phyloP scores from a whole-genome alignment of 1,140 invertebrate species.

The Tribolium madens region DNA sequence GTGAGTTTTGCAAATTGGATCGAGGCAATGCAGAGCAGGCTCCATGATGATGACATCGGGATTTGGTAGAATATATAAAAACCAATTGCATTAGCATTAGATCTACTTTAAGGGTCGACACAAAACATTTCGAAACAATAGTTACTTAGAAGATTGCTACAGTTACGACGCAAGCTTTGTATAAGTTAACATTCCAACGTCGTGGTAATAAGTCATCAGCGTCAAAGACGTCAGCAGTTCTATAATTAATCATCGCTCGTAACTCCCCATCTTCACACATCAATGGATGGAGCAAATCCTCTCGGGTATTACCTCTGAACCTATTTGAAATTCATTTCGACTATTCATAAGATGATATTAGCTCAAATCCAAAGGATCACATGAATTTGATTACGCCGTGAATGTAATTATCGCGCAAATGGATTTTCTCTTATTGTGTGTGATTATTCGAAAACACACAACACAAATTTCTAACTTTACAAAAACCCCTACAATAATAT shows the following conservation, averaged over 20 bases:
- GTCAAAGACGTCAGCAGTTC: constrained; percentile 50
- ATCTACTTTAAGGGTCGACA: constrained; percentile 50
- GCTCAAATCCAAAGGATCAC: constrained; percentile 31
- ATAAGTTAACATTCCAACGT: constrained; percentile 48
- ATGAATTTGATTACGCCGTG: constrained; percentile 23
- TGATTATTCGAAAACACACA: constrained; percentile 14
- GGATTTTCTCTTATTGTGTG: constrained; percentile 17
- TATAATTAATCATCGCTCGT: constrained; percentile 55
- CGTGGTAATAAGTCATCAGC: constrained; percentile 56
- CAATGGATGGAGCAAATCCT: constrained; percentile 47
- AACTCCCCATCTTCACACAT: constrained; percentile 50
- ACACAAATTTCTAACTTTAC: not conserved
- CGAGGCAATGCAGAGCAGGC: constrained; percentile 48
- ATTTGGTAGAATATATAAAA: constrained; percentile 56
- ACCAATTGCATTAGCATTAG: constrained; percentile 58
- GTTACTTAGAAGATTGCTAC: constrained; percentile 55
- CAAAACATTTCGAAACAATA: constrained; percentile 54
- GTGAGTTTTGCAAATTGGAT: constrained; percentile 53
- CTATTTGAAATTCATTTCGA: constrained; percentile 44
- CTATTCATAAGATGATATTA: constrained; percentile 44
- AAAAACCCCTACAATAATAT: not conserved
- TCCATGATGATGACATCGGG: constrained; percentile 55
- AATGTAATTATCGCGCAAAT: constrained; percentile 22
- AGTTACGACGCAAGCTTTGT: constrained; percentile 43
- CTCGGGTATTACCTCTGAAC: constrained; percentile 36